Conservation (phyloP, 2,888 invertebrate genomes). For the Andrena praecox region DNA sequence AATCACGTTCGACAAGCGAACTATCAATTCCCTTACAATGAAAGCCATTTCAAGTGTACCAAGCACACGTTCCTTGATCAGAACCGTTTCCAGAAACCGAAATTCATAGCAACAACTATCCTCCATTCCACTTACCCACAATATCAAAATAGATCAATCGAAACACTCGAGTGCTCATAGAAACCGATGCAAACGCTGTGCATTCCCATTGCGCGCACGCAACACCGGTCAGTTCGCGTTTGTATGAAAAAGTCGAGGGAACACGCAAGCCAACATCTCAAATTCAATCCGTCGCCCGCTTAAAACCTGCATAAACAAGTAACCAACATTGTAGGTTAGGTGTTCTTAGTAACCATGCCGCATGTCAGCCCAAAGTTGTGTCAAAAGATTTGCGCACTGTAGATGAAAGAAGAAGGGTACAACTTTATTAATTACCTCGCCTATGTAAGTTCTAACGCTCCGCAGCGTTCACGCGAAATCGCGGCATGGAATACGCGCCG, state of each 20-base stretch:
- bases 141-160: constrained; percentile 58
- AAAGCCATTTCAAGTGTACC: neutral
- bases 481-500: constrained; percentile 30
- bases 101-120: constrained; percentile 42
- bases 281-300: neutral
- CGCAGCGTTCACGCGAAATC: neutral
- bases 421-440: neutral
- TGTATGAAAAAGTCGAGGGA: neutral
- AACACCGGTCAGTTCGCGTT: neutral
- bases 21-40: constrained; percentile 14
- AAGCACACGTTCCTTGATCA: neutral
- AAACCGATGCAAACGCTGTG: constrained; percentile 54
- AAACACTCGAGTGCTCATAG: constrained; percentile 42
- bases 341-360: neutral
- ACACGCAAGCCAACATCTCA: neutral
- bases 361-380: neutral
- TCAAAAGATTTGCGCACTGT: neutral
- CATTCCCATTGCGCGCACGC: constrained; percentile 16
- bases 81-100: constrained; percentile 37
- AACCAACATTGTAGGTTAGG: neutral
- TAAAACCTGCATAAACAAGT: too few relatives aligned
- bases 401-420: neutral
- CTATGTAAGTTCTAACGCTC: neutral
- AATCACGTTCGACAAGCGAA: neutral
- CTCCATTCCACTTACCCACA: constrained; percentile 42